phyloP scores from a whole-genome alignment of 2,113 vertebrate species.

The Callorhinus ursinus region DNA sequence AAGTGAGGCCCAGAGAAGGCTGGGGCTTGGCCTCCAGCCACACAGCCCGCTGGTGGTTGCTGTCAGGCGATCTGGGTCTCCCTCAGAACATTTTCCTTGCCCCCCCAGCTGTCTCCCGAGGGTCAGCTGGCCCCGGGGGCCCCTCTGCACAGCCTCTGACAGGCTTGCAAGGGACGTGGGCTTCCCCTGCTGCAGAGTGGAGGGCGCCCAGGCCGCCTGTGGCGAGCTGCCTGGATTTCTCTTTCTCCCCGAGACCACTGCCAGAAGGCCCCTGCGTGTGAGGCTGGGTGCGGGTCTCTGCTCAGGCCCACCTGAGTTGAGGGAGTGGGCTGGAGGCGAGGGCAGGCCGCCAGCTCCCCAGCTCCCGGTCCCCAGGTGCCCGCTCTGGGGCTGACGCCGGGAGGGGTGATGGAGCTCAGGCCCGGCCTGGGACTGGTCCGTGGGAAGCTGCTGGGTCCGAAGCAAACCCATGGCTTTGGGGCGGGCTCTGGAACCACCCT shows the following conservation, averaged over 20 bases:
- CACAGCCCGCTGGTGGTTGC: background rate
- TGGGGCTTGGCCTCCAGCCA: background rate
- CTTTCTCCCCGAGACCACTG: rapidly evolving
- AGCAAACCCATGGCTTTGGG: background rate
- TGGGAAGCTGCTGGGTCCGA: background rate
- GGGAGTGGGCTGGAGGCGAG: background rate
- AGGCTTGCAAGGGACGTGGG: background rate
- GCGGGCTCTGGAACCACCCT: background rate
- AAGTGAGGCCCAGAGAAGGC: background rate
- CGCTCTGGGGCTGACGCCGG: background rate
- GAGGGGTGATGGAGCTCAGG: background rate
- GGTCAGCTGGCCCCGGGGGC: background rate
- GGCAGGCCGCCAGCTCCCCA: background rate
- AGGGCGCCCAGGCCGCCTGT: background rate
- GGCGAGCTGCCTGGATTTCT: background rate
- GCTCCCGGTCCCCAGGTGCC: background rate
- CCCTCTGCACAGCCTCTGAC: background rate
- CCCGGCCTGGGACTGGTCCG: background rate
- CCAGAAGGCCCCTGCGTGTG: background rate
- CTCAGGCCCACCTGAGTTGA: background rate
- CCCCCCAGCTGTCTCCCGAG: background rate
- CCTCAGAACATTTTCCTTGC: background rate
- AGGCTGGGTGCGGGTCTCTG: background rate
- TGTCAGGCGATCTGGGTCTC: background rate
- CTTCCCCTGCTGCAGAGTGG: background rate